A percentile compares a stretch with the other conserved stretches of the same genome.
phyloP scores from a whole-genome alignment of 2,797 vertebrate species.

The Pseudocheirus occidentalis region DNA sequence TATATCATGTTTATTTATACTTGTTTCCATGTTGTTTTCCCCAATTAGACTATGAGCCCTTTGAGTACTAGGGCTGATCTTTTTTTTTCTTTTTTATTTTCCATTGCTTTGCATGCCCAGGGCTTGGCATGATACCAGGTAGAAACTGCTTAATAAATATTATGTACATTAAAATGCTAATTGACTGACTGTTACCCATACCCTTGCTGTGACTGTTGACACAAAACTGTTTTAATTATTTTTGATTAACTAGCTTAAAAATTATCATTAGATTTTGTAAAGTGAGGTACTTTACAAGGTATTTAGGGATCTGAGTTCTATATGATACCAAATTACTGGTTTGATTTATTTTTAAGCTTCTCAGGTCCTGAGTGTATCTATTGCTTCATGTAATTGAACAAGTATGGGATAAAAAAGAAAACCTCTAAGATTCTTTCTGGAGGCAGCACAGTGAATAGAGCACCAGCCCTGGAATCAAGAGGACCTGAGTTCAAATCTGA shows the following conservation, averaged over 20 bases:
- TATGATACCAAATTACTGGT: neutral
- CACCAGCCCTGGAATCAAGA: too few relatives aligned
- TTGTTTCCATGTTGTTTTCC: neutral
- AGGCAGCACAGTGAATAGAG: too few relatives aligned
- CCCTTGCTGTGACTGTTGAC: neutral
- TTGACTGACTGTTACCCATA: neutral
- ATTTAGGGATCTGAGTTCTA: neutral
- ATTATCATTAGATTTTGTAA: neutral
- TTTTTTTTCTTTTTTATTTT: neutral
- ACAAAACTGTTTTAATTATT: neutral
- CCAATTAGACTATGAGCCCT: neutral
- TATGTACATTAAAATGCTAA: neutral
- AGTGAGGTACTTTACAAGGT: neutral
- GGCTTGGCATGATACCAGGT: neutral
- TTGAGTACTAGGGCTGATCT: neutral
- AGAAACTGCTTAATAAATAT: neutral
- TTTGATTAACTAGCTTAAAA: neutral
- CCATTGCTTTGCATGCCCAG: neutral
- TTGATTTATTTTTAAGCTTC: neutral
- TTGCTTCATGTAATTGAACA: neutral
- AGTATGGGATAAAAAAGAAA: neutral
- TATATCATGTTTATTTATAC: neutral
- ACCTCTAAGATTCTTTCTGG: neutral
- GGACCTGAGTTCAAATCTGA: too few relatives aligned
- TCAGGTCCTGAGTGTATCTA: neutral